These are phyloP conservation scores for Rhinolophus sinicus DNA, from an alignment of 2,113 vertebrate species.

Conservation along the genomic window DNA sequence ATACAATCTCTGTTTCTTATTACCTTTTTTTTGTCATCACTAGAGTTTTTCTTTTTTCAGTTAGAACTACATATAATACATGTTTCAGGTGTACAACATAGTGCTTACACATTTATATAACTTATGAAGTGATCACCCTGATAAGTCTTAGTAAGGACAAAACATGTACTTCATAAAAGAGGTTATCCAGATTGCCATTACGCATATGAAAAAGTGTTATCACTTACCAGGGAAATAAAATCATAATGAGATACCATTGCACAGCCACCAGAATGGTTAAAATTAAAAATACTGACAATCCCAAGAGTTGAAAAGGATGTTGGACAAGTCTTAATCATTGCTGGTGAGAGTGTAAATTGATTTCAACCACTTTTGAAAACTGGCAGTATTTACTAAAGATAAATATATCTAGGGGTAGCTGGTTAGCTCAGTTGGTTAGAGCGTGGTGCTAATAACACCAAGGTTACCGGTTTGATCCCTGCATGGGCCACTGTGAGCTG, in stretches of 20 bases:
- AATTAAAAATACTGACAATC: neutral
- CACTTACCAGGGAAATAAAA: neutral
- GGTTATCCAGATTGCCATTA: neutral
- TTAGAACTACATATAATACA: neutral
- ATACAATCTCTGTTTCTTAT: neutral
- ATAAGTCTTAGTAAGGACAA: neutral
- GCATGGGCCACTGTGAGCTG: too few species aligned
- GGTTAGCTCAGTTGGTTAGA: too few species aligned
- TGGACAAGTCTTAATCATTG: constrained; percentile 7
- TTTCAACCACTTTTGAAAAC: constrained; percentile 13
- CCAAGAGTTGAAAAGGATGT: neutral
- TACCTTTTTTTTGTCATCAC: too few species aligned
- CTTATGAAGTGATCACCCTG: neutral
- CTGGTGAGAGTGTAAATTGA: neutral
- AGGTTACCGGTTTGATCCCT: too few species aligned
- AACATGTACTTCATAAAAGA: neutral
- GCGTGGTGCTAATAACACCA: too few species aligned
- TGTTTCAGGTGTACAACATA: neutral
- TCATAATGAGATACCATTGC: neutral
- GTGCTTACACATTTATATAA: neutral
- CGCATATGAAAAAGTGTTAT: neutral
- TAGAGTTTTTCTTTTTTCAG: neutral
- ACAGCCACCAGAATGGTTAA: neutral
- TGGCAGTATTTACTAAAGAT: neutral
- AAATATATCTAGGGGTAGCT: neutral